phyloP scores from a whole-genome alignment of 2,888 invertebrate genomes.

The Phengaris alcon region DNA sequence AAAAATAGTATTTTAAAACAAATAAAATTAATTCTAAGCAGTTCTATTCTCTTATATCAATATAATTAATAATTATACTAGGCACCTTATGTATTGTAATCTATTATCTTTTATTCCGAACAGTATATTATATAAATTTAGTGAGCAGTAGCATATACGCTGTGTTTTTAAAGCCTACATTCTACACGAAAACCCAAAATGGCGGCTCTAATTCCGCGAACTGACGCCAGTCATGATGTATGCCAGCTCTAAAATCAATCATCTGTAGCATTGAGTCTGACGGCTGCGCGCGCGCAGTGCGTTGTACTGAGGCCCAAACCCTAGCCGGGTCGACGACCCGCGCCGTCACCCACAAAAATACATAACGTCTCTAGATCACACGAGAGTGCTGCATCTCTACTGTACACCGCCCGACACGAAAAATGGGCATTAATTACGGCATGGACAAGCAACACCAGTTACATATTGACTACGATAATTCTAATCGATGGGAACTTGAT shows the following conservation, averaged over 20 bases:
- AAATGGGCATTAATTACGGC: background rate
- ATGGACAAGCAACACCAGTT: too few species aligned
- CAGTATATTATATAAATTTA: too few species aligned
- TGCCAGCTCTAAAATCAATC: conserved; percentile 17
- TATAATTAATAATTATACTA: too few species aligned
- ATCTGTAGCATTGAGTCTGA: conserved; percentile 20
- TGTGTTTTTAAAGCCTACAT: background rate
- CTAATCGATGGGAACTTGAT: too few species aligned
- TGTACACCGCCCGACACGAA: background rate
- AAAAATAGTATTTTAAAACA: too few species aligned
- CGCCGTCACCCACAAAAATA: conserved; percentile 37
- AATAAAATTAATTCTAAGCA: too few species aligned
- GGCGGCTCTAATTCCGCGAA: conserved; percentile 3
- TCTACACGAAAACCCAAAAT: background rate
- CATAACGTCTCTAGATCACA: conserved; percentile 42
- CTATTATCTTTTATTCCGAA: too few species aligned
- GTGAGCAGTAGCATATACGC: too few species aligned
- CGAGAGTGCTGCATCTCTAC: conserved; percentile 31
- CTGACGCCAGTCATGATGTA: background rate
- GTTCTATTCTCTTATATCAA: too few species aligned
- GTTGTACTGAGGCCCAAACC: conserved; percentile 31
- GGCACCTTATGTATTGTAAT: too few species aligned
- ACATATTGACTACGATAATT: too few species aligned
- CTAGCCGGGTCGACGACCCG: conserved; percentile 36
- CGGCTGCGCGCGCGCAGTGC: conserved; percentile 20